These are phyloP conservation scores for Junonia oenone DNA, from an alignment of 2,888 invertebrate species.

Conservation along the genomic window DNA sequence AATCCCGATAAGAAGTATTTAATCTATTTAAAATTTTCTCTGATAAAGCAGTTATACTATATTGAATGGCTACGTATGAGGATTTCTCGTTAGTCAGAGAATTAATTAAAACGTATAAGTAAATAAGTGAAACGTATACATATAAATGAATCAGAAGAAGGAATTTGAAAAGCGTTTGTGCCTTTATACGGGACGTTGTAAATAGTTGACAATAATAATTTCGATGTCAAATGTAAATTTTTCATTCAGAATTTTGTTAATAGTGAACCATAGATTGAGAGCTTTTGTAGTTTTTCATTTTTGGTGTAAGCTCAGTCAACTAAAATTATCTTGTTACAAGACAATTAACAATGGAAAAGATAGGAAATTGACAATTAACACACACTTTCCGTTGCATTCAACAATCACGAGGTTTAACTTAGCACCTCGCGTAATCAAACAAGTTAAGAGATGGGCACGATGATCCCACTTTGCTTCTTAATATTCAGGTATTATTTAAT, in stretches of 20 bases:
- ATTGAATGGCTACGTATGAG: constrained; percentile 10
- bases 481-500: not conserved
- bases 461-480: not conserved
- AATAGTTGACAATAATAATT: constrained; percentile 15
- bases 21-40: constrained; percentile 13
- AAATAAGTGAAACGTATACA: constrained; percentile 12
- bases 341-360: constrained; percentile 42
- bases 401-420: constrained; percentile 64
- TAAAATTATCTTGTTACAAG: constrained; percentile 31
- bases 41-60: constrained; percentile 15
- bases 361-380: constrained; percentile 59
- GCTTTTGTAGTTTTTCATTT: not conserved
- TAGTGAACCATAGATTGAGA: not conserved
- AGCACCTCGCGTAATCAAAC: constrained; percentile 46
- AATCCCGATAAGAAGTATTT: constrained; percentile 9
- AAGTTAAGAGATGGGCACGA: constrained; percentile 2
- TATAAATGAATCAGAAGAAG: constrained; percentile 15
- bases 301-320: not conserved
- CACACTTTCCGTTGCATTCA: constrained; percentile 56
- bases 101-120: constrained; percentile 21
- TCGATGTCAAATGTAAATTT: constrained; percentile 7
- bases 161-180: constrained; percentile 19
- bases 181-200: constrained; percentile 15
- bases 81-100: constrained; percentile 14
- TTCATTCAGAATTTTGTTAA: not conserved